Base-by-base conservation (phyloP, 2,797 vertebrate genomes). In the Antrozous pallidus region DNA sequence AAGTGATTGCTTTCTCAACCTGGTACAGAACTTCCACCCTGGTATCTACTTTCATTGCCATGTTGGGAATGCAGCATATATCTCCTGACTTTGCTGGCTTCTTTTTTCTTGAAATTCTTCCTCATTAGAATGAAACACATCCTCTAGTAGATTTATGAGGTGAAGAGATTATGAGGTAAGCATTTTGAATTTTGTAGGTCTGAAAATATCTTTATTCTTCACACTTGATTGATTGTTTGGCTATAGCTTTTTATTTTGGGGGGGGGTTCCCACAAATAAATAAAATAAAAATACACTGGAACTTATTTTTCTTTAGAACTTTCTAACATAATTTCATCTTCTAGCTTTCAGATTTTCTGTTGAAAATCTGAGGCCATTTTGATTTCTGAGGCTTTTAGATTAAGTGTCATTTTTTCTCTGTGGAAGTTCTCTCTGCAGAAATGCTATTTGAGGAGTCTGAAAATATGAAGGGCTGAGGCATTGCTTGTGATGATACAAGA, bases 11-110 rank as follows among this genome's bases (percentile, higher is more conserved):
- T 33, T 11, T 61, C 3, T 10, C 54, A 16, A 17, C 20, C 5
- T 7, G 17, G 1, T 1, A 6, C 6, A 0, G 0, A 1, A 6
- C 1, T 49, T 45, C 49, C 12, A 2, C 17, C n/a, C 17, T 42
- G 3, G 38, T 2, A 7, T 16, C 38, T 17, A 1, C 12, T 12
- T 45, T 49, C 28, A 8, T 11, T 10, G 1, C 28, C 42, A 18
- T 8, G 61, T 61, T 36, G 24, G n/a, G 5, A 9, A 80, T 18
- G 2, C 1, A 9, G 8, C 14, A 3, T 0, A 0, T 54, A 1
- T 26, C 22, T 75, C 51, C 26, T 45, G 45, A 80, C 22, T 45
- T 51, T 49, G 0, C 4, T 31, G 4, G 14, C 11, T 63, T 74
- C 42, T 20, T 75, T 61, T 26, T 88, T 47, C n/a, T 33, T 22